Evolutionary conservation across 2,113 vertebrate species (phyloP).

Genomic region (Oostethus manadensis): DNA sequence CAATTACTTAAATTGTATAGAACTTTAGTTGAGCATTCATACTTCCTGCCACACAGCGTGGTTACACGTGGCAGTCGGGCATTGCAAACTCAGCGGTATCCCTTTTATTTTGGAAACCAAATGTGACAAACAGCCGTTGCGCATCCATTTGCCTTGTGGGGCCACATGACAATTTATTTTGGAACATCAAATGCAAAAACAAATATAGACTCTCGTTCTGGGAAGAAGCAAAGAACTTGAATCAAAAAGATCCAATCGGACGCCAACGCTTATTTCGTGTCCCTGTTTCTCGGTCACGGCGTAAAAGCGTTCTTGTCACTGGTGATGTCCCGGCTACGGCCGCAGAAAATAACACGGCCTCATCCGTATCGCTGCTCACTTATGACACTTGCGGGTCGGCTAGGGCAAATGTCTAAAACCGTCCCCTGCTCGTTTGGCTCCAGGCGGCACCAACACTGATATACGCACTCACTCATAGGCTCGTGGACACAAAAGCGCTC

Average conservation of each 20-base stretch:
- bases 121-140: constrained; percentile 24
- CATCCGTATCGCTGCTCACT: constrained; percentile 60
- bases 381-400: constrained; percentile 72
- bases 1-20: background rate
- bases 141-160: constrained; percentile 33
- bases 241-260: constrained; percentile 13
- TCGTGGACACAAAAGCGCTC: constrained; percentile 18
- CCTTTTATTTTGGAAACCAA: constrained; percentile 28
- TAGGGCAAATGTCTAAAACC: constrained; percentile 71
- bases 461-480: constrained; percentile 15
- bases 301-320: constrained; percentile 36
- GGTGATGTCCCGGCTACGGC: constrained; percentile 37
- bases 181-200: constrained; percentile 38
- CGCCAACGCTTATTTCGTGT: constrained; percentile 6
- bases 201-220: background rate
- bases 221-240: background rate
- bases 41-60: constrained; percentile 10
- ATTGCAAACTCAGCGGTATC: constrained; percentile 39
- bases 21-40: constrained; percentile 4
- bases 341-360: constrained; percentile 50
- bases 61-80: constrained; percentile 27
- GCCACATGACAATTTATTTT: constrained; percentile 33
- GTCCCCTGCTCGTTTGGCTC: constrained; percentile 57
- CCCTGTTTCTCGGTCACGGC: constrained; percentile 1
- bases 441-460: constrained; percentile 45